Evolutionary conservation across 2,888 invertebrate genomes (phyloP).

Genomic region (Parnassius apollo): DNA sequence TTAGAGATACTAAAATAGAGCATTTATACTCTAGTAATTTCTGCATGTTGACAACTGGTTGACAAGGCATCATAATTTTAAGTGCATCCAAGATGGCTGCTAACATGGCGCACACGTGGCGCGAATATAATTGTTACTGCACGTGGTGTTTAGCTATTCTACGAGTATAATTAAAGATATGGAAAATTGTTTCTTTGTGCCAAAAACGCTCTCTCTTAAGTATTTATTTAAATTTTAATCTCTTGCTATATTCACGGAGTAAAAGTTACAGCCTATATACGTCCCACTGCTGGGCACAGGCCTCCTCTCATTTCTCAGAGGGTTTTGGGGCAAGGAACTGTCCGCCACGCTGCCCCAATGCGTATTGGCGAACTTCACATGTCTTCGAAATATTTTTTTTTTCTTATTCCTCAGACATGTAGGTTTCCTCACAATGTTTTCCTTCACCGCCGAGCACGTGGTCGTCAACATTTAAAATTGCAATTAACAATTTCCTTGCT

Average conservation of each 20-base stretch:
- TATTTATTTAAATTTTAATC: conserved; percentile 13
- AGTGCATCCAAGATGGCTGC: conserved; percentile 32
- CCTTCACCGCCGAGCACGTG: no score
- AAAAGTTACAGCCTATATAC: no score
- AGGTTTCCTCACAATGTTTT: no score
- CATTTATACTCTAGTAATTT: conserved; percentile 24
- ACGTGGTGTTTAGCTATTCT: conserved; percentile 32
- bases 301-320: no score
- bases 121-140: conserved; percentile 28
- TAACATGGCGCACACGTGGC: conserved; percentile 37
- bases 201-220: conserved; percentile 13
- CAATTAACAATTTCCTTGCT: no score
- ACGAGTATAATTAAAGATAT: conserved; percentile 27
- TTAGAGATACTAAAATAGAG: conserved; percentile 24
- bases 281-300: no score
- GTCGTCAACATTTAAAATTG: no score
- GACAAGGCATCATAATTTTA: conserved; percentile 31
- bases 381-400: no score
- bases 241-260: background rate
- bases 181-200: conserved; percentile 19
- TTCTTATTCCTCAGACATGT: no score
- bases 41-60: conserved; percentile 14
- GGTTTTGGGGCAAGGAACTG: no score
- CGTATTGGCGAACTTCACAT: no score
- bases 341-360: no score